Evolutionary conservation across 2,888 invertebrate species (phyloP).

Genomic region (Rotaria sp.): DNA sequence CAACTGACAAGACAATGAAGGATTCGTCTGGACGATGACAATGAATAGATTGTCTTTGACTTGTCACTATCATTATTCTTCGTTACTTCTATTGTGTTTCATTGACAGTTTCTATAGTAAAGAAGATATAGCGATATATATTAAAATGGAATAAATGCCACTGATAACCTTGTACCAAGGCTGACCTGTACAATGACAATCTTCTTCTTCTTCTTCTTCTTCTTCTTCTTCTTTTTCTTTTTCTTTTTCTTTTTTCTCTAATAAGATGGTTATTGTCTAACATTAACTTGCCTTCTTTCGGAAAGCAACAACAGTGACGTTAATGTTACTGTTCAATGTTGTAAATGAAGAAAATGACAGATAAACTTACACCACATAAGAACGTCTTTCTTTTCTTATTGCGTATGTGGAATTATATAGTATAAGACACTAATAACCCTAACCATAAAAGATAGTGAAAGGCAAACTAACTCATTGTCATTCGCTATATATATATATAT

Average conservation of each 20-base stretch:
- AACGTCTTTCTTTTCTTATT: background rate
- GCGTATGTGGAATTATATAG: background rate
- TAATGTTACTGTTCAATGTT: background rate
- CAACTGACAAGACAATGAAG: background rate
- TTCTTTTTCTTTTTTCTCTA: background rate
- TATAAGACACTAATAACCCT: background rate
- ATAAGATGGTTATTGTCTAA: background rate
- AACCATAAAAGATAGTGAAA: background rate
- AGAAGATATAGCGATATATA: background rate
- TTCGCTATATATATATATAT: no score
- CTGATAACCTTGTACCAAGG: background rate
- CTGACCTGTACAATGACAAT: conserved; percentile 6
- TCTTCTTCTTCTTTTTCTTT: no score
- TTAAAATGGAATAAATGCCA: background rate
- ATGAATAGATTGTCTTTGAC: background rate
- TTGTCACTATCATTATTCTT: background rate
- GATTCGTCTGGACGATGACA: background rate
- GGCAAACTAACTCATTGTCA: background rate
- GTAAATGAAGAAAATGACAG: background rate
- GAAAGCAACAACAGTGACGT: background rate
- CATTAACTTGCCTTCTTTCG: background rate
- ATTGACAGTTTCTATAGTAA: background rate
- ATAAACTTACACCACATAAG: background rate
- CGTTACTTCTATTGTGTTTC: background rate
- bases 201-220: no score